phyloP scores from a whole-genome alignment of 2,113 vertebrate species.

The Machaerirhynchus nigripectus region DNA sequence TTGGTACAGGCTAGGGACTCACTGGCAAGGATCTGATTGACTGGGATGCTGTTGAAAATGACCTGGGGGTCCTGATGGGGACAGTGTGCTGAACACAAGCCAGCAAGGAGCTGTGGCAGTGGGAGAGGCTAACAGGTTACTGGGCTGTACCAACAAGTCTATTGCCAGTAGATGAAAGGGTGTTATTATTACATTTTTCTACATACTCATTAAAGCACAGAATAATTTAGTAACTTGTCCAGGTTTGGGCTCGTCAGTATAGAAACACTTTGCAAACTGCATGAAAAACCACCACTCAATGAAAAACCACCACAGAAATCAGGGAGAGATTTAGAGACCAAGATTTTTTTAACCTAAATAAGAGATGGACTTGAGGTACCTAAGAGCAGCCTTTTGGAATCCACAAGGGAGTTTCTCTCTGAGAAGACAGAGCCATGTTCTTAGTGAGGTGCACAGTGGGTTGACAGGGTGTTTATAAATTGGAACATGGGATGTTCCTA shows the following conservation, averaged over 20 bases:
- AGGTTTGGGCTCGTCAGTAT: background rate
- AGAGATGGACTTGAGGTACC: background rate
- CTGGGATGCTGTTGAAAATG: background rate
- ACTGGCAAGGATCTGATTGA: background rate
- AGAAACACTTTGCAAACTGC: background rate
- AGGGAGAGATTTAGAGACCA: background rate
- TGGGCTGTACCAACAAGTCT: background rate
- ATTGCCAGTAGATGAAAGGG: background rate
- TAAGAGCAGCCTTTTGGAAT: background rate
- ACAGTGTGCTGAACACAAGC: background rate
- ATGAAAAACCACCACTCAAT: background rate
- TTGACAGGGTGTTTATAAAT: background rate
- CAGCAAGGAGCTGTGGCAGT: background rate
- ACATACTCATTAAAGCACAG: background rate
- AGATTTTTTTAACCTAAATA: background rate
- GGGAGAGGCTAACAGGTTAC: background rate
- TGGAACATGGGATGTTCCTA: background rate
- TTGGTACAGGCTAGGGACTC: background rate
- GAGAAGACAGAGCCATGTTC: background rate
- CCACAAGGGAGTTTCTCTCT: background rate
- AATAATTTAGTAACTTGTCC: background rate
- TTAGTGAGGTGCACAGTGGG: background rate
- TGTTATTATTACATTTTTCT: background rate
- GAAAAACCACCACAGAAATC: background rate
- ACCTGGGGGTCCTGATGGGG: background rate